These are phyloP conservation scores for Tolypeutes matacus DNA, from an alignment of 2,797 vertebrate species.

Conservation along the genomic window DNA sequence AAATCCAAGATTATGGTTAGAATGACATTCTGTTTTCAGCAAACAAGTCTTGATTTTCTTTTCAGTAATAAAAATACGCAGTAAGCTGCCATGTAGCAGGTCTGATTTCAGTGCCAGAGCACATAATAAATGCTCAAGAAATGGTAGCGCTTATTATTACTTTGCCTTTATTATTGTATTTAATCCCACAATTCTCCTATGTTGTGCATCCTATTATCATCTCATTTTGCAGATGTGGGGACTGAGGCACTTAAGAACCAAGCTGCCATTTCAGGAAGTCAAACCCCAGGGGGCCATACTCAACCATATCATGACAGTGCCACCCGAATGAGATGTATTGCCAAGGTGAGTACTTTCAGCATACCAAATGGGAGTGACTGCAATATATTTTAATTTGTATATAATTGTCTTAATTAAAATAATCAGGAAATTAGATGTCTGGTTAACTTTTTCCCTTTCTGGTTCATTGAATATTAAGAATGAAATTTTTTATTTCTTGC, in stretches of 20 bases:
- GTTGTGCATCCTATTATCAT: background rate
- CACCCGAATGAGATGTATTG: background rate
- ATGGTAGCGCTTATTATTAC: background rate
- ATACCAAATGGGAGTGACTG: background rate
- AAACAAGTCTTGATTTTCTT: background rate
- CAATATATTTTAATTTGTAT: background rate
- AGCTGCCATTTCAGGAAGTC: background rate
- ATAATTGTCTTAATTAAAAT: background rate
- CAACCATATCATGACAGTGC: too few relatives aligned
- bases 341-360: background rate
- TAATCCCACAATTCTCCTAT: background rate
- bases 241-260: background rate
- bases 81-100: background rate
- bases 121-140: background rate
- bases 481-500: conserved; percentile 5
- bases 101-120: background rate
- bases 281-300: background rate
- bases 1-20: background rate
- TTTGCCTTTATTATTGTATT: background rate
- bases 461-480: background rate
- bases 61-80: background rate
- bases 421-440: background rate
- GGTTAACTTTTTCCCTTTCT: background rate
- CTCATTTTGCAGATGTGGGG: background rate
- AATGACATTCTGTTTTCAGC: background rate